These are phyloP conservation scores for Rhabdomys dilectus DNA, from an alignment of 2,113 vertebrate genomes.

Conservation along the genomic window DNA sequence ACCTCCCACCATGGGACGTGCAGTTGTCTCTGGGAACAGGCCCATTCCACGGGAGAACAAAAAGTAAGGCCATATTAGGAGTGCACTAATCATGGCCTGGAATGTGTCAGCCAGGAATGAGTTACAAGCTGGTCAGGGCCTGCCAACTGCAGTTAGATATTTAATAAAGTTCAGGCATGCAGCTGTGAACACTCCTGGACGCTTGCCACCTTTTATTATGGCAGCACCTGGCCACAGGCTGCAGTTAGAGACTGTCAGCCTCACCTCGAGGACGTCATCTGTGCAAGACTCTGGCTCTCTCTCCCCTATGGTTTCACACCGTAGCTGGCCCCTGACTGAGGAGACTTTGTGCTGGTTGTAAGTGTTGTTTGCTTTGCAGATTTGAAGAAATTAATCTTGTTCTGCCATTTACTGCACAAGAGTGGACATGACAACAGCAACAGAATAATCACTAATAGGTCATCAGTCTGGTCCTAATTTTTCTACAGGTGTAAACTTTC, in stretches of 20 bases:
- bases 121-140: slow-evolving; percentile 86
- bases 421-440: slow-evolving; percentile 6
- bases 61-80: slow-evolving; percentile 85
- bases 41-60: slow-evolving; percentile 76
- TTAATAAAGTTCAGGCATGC: slow-evolving; percentile 89
- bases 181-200: slow-evolving; percentile 87
- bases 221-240: slow-evolving; percentile 83
- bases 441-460: slow-evolving; percentile 28
- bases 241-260: slow-evolving; percentile 84
- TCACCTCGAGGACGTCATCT: slow-evolving; percentile 84
- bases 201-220: slow-evolving; percentile 87
- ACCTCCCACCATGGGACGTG: slow-evolving; percentile 64
- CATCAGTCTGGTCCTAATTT: slow-evolving; percentile 31
- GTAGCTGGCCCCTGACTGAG: slow-evolving; percentile 73
- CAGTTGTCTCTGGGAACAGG: slow-evolving; percentile 77
- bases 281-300: slow-evolving; percentile 75
- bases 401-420: slow-evolving; percentile 55
- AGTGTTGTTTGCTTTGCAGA: slow-evolving; percentile 33
- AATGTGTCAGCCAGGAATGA: slow-evolving; percentile 88
- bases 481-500: slow-evolving; percentile 45
- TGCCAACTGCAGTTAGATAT: slow-evolving; percentile 88
- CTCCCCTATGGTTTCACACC: slow-evolving; percentile 71
- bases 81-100: slow-evolving; percentile 87
- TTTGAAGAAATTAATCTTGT: background rate
- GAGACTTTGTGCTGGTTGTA: slow-evolving; percentile 34